Conservation (phyloP, 92 coral and sea anemone genomes). For the Metridium senile region DNA sequence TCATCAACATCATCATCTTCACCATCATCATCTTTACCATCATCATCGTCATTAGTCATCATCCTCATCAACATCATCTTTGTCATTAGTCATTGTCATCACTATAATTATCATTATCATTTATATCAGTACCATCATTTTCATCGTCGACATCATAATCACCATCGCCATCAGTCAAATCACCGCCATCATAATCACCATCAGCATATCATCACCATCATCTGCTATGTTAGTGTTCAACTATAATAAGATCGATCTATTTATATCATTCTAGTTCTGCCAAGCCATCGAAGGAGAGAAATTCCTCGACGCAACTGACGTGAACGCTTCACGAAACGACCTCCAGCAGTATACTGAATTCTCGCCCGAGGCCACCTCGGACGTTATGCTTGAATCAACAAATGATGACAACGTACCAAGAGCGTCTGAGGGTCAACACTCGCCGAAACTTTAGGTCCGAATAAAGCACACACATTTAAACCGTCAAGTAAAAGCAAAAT, state of each 20-base stretch:
- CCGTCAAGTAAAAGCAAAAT: no score
- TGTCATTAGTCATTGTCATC: no score
- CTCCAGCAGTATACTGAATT: slow-evolving; percentile 19
- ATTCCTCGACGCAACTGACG: slow-evolving; percentile 56
- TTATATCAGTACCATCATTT: no score
- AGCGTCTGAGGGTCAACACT: slow-evolving; percentile 13
- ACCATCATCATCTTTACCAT: not conserved
- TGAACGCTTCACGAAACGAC: slow-evolving; percentile 33
- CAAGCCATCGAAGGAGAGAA: slow-evolving; percentile 75
- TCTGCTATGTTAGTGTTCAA: no score
- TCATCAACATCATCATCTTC: not conserved
- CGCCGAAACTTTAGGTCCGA: slow-evolving; percentile 35
- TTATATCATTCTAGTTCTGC: slow-evolving; percentile 30
- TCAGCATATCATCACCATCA: no score
- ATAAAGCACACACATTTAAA: no score
- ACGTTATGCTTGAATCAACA: slow-evolving; percentile 50
- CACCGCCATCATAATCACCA: no score
- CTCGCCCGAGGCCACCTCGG: slow-evolving; percentile 14
- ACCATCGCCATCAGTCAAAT: no score
- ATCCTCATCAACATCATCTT: no score
- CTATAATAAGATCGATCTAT: no score
- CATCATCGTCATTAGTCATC: not conserved
- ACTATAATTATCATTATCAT: no score
- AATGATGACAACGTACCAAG: slow-evolving; percentile 3
- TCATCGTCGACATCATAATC: no score